Base-by-base conservation (phyloP, 1,140 invertebrate genomes). In the Laodelphax striatellus region DNA sequence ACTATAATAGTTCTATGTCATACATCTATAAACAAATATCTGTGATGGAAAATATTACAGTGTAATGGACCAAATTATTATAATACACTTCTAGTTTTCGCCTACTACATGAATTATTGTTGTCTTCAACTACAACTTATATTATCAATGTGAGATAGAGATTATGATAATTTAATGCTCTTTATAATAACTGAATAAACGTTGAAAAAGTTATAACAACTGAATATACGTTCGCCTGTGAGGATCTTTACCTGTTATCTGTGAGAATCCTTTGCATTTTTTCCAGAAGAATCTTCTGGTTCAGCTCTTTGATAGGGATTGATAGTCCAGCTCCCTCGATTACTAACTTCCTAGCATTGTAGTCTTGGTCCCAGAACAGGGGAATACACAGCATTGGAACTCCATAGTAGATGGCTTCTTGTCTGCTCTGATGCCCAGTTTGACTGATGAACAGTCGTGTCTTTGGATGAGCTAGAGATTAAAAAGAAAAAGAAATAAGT, bases 331-430 rank as follows among this genome's bases (percentile, higher is more conserved):
- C 57, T 58, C 22, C 31, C 22, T 34, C 34, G 10, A 38, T 52
- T 13, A 53, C 56, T 8, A 31, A 3, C 54, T 34, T 58, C 22
- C 50, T 54, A 19, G 58, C 31, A 38, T 55, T 53, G 41, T 41
- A 54, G 55, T 61, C 3, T 54, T 75, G 73, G 63, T 80, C 79
- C 17, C 67, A 65, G 44, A 72, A 70, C 24, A 80, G 68, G 2
- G 79, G 79, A n/a, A 80, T 66, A 4, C 70, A 72, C 31, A 80
- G 63, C 6, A 79, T 63, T 1, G 78, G 78, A 5, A 77, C 71
- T 8, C 73, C 75, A 63, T 73, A 70, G 57, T 70, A 72, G 5
- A 76, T 65, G 2, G 75, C 71, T 70, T 80, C 77, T 31, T 72
- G 67, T 14, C 71, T 74, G 52, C 75, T 73, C 24, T 76, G 66